phyloP scores from a whole-genome alignment of 2,113 vertebrate genomes.

The Coreoperca whiteheadi region DNA sequence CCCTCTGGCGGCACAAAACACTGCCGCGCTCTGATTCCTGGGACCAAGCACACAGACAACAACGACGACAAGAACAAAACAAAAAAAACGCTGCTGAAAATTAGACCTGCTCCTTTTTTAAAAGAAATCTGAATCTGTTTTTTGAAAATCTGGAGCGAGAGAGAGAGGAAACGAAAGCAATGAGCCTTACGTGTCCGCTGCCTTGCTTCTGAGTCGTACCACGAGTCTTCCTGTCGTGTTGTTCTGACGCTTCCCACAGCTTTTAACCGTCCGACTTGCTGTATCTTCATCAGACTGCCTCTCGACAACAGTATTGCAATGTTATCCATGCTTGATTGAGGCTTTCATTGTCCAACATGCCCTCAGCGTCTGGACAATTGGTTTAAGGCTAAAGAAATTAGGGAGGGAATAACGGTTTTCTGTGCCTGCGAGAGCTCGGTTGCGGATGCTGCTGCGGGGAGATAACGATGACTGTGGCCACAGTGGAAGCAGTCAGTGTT shows the following conservation, averaged over 20 bases:
- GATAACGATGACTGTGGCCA: conserved; percentile 27
- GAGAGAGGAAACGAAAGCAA: background rate
- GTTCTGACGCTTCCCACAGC: too few relatives aligned
- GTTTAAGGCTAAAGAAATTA: background rate
- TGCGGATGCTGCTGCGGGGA: conserved; percentile 6
- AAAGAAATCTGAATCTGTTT: background rate
- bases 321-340: too few relatives aligned
- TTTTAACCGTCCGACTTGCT: background rate
- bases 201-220: background rate
- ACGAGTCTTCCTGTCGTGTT: background rate
- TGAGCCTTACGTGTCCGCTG: background rate
- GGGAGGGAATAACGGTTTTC: background rate
- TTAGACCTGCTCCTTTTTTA: background rate
- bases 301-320: background rate
- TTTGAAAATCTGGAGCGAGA: background rate
- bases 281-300: background rate
- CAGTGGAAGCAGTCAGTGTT: conserved; percentile 22
- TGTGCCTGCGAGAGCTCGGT: background rate
- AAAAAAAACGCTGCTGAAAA: background rate
- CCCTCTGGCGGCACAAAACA: conserved; percentile 25
- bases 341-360: background rate
- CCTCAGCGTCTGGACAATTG: background rate
- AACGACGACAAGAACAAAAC: too few relatives aligned
- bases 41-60: too few relatives aligned
- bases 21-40: conserved; percentile 19